Conservation (phyloP, 1,140 invertebrate genomes). For the Diabrotica virgifera region DNA sequence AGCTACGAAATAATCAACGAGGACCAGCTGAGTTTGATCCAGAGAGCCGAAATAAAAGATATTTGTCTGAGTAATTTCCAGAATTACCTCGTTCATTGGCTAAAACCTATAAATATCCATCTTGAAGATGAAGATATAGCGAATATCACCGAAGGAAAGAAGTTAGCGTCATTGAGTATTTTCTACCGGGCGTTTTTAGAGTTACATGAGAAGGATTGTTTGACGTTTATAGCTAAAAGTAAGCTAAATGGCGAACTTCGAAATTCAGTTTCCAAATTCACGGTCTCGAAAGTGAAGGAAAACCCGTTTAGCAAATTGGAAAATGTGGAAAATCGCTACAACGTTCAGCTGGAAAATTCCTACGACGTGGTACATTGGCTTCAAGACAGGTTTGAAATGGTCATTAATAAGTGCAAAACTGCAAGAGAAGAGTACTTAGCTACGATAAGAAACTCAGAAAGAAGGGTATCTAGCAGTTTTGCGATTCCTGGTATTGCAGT, state of each 20-base stretch:
- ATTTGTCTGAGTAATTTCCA: conserved; percentile 52
- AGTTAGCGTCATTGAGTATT: conserved; percentile 51
- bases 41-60: conserved; percentile 46
- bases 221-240: conserved; percentile 27
- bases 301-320: conserved; percentile 25
- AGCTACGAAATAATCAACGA: conserved; percentile 50
- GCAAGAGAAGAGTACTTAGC: conserved; percentile 32
- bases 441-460: conserved; percentile 23
- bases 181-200: conserved; percentile 60
- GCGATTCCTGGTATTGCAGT: background rate
- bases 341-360: conserved; percentile 48
- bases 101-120: conserved; percentile 51
- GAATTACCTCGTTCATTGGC: conserved; percentile 52
- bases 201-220: conserved; percentile 53
- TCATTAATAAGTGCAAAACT: conserved; percentile 33
- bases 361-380: conserved; percentile 55
- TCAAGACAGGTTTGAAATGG: conserved; percentile 48
- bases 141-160: conserved; percentile 53
- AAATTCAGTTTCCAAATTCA: conserved; percentile 15
- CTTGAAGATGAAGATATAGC: conserved; percentile 50
- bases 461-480: conserved; percentile 6
- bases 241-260: conserved; percentile 18
- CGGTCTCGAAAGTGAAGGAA: conserved; percentile 22
- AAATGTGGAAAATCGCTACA: conserved; percentile 37
- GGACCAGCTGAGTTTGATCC: conserved; percentile 41